These are phyloP conservation scores for Byasa hedistus DNA, from an alignment of 2,888 invertebrate species.

Conservation along the genomic window DNA sequence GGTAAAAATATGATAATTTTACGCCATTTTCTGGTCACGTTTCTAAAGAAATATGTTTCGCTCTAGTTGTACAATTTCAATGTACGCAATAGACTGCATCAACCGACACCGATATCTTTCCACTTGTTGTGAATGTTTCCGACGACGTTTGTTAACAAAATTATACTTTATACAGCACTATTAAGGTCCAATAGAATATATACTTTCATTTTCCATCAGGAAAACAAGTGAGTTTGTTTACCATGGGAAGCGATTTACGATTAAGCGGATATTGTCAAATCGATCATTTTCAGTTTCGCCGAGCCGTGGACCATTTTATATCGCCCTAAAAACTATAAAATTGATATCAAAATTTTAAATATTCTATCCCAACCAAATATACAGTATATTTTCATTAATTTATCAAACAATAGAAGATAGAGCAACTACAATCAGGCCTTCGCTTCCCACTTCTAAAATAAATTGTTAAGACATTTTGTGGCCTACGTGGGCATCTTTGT, in stretches of 20 bases:
- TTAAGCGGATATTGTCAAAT: conserved; percentile 19
- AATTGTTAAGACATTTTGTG: neutral
- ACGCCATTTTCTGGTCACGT: conserved; percentile 25
- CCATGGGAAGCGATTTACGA: conserved; percentile 21
- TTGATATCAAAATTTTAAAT: neutral
- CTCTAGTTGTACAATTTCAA: conserved; percentile 30
- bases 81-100: conserved; percentile 30
- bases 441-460: neutral
- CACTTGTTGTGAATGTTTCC: neutral
- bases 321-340: neutral
- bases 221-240: neutral
- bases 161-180: conserved; percentile 4
- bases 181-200: conserved; percentile 2
- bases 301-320: conserved; percentile 3
- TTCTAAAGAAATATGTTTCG: conserved; percentile 30
- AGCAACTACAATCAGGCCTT: neutral
- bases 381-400: neutral
- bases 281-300: conserved; percentile 20
- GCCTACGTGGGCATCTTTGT: neutral
- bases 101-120: conserved; percentile 9
- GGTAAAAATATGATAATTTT: conserved; percentile 19
- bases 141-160: neutral
- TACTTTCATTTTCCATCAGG: conserved; percentile 9
- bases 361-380: neutral
- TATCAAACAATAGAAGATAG: neutral